A percentile compares a stretch with the other conserved stretches of the same genome.
Conservation (phyloP, 2,113 vertebrate genomes). For the Festucalex cinctus region DNA sequence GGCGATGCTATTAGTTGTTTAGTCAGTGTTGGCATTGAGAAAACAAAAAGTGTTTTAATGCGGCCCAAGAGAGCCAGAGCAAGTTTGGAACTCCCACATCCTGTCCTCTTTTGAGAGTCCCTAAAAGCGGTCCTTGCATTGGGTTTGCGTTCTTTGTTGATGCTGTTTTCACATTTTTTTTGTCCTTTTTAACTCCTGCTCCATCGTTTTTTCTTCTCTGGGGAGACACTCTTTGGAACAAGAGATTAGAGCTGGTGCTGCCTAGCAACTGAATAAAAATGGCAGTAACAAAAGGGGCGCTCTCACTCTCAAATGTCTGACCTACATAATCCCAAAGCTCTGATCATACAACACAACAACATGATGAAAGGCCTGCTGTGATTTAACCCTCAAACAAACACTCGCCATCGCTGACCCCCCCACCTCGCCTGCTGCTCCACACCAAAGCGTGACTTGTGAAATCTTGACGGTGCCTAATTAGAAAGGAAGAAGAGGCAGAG, state of each 20-base stretch:
- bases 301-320: constrained; percentile 72
- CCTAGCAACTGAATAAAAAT: constrained; percentile 80
- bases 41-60: constrained; percentile 38
- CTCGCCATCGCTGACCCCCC: constrained; percentile 60
- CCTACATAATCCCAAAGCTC: constrained; percentile 75
- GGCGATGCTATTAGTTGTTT: constrained; percentile 12
- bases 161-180: constrained; percentile 57
- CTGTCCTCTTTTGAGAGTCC: constrained; percentile 49
- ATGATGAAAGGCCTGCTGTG: constrained; percentile 66
- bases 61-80: constrained; percentile 44
- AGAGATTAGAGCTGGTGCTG: constrained; percentile 75
- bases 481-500: constrained; percentile 55
- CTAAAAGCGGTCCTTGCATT: constrained; percentile 62
- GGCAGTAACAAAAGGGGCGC: constrained; percentile 71
- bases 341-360: constrained; percentile 73
- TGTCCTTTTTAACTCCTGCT: constrained; percentile 65
- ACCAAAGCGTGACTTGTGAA: constrained; percentile 59
- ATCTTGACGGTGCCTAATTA: constrained; percentile 63
- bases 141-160: constrained; percentile 68
- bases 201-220: constrained; percentile 65
- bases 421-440: constrained; percentile 37
- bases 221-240: constrained; percentile 70
- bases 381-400: constrained; percentile 70
- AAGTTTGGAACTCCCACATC: constrained; percentile 53
- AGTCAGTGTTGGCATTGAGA: constrained; percentile 32